Base-by-base conservation (phyloP, 1,140 invertebrate species). In the Magallana angulata region DNA sequence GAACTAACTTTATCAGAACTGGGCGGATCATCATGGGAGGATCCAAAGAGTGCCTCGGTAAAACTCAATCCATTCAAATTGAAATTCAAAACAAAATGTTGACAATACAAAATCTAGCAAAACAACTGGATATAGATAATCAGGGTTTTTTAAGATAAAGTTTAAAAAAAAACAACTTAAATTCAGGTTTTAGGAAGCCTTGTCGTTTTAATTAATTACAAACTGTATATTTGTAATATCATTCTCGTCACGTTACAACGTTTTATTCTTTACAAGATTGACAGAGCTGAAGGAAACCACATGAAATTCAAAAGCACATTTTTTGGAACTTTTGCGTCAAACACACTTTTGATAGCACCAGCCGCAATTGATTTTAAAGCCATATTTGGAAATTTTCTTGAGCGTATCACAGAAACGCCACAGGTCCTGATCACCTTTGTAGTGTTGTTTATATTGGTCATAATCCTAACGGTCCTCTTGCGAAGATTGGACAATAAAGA, bases 281-380 rank as follows among this genome's bases (percentile, higher is more conserved):
- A 36, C 24, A 76, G 36, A 11, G 68, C 68, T 30, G 68, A 76
- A 76, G 68, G 68, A 2, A 76, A 12, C 24, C 24, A 76, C 48
- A 76, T 76, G 24, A 76, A 76, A 82, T 89, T 87, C 36, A 85
- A 87, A 57, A 89, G 88, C 76, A 80, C 76, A 9, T 89, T 89
- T 82, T 89, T 89, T 56, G 88, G 88, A 12, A 89, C 88, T 11
- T 89, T 89, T 82, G 85, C 88, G 9, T 82, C 88, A 1, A n/a
- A 85, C 8, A 82, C 85, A 4, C 82, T 89, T 24, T 89, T 89
- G 8, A 64, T 89, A 12, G 36, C 82, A 18, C 88, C 88, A 58
- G 64, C 58, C 4, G 8, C 64, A 11, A 87, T 89, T 82, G 82
- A 87, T 16, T 89, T 89, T 68, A 68, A 68, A 9, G 36, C 82